Base-by-base conservation (phyloP, 2,113 vertebrate genomes). In the Macaca mulatta region DNA sequence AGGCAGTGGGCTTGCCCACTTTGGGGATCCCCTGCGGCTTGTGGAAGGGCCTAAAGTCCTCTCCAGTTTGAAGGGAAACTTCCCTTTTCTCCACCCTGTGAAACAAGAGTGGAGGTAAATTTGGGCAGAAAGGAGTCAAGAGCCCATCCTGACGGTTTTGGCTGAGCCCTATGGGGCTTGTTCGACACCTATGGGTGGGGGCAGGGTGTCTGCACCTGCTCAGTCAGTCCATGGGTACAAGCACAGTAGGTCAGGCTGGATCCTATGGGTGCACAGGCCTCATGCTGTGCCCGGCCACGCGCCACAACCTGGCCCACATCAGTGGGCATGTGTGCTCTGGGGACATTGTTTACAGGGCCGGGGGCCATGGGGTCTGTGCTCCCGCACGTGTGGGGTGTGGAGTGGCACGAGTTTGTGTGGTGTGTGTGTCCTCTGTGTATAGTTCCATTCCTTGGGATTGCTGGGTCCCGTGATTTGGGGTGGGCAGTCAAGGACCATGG, bases 341-440 rank as follows among this genome's bases (percentile, higher is more conserved):
- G 13, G 17, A 40, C 0, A 2, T 1, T 8, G n/a, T 9, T 20
- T 6, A n/a, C 4, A n/a, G 8, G 18, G 23, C 17, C 1, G 5
- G 23, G 35, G 52, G 18, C 0, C 0, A 0, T 4, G 55, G n/a
- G 35, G 10, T 23, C 82, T 11, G 7, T n/a, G 5, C 12, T 23
- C 45, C 9, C 0, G 0, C 32, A 1, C 3, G 55, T 32, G 17
- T 0, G 12, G 79, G 59, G 22, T 22, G 32, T 8, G 4, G 30
- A 5, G 38, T 2, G 0, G 12, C 4, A 6, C 6, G 48, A 17
- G 5, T 5, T 2, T 8, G 0, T 0, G 8, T 20, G 78, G 32
- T 3, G 3, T 4, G 40, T 0, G 38, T 0, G 6, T 10, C 32
- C 40, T 45, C 40, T 6, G 0, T 8, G 4, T 8, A 9, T 3